Evolutionary conservation across 2,888 invertebrate genomes (phyloP).

Genomic region (Miltochrista miniata): DNA sequence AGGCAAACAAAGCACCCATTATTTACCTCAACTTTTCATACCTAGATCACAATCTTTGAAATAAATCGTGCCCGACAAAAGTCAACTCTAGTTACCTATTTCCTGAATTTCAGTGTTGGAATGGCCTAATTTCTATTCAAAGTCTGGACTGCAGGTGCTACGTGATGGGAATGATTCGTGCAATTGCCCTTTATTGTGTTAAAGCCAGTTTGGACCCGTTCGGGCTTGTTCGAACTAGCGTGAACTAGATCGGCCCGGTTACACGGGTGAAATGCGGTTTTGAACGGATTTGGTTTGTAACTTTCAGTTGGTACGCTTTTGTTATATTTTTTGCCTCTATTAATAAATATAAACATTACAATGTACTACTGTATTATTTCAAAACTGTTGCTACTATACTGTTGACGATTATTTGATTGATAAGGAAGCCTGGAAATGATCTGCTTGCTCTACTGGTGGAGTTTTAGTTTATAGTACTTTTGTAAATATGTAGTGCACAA

Average conservation of each 20-base stretch:
- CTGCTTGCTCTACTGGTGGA: no score
- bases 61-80: slow-evolving; percentile 27
- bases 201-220: slow-evolving; percentile 44
- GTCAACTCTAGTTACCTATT: slow-evolving; percentile 31
- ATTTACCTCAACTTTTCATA: no score
- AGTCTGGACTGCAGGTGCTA: slow-evolving; percentile 44
- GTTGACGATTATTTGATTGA: no score
- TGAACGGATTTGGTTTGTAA: slow-evolving; percentile 25
- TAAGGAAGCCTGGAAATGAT: no score
- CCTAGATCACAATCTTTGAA: slow-evolving; percentile 29
- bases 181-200: slow-evolving; percentile 61
- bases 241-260: slow-evolving; percentile 32
- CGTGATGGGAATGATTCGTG: slow-evolving; percentile 57
- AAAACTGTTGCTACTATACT: no score
- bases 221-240: slow-evolving; percentile 29
- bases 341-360: no score
- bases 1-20: no score
- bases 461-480: no score
- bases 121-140: slow-evolving; percentile 59
- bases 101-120: slow-evolving; percentile 38
- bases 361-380: no score
- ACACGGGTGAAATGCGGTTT: slow-evolving; percentile 37
- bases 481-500: no score
- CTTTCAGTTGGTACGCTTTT: no score
- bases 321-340: no score